Evolutionary conservation across 2,797 vertebrate genomes (phyloP), one percentile per base, ranked within the genome.

Genomic region (Amphiprion clarkii): DNA sequence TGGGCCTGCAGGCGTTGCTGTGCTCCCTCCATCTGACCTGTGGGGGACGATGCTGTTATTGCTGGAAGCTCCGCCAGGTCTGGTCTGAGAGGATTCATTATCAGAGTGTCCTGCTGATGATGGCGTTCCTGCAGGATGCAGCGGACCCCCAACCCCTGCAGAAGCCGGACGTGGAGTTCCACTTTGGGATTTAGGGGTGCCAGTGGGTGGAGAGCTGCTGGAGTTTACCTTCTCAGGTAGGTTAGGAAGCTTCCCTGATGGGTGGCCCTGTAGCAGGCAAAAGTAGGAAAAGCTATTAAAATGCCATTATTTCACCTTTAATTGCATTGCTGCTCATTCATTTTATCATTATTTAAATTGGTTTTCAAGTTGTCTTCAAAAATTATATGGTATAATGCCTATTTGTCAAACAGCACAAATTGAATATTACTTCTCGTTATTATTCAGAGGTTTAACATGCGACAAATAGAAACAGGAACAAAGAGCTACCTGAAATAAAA

Each of bases 141-240:
- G 82, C 1, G 92, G 93, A 70, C 93, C 94, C 0, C 87, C 92
- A 21, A 89, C 79, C 67, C 94, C 94, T 44, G 85, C 91, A 33
- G 94, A 94, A 82, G 95, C 21, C 83, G 97, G 69, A 87, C 84
- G 4, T 58, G 94, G 85, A 77, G 94, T 95, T 74, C 92, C 94
- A 53, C 93, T 94, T 88, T 97, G 96, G 59, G 97, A 95, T 90
- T 98, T 97, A 0, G 96, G 96, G 59, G 96, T 96, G 74, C 93
- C 95, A 39, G 90, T 94, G n/a, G 96, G 93, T 1, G 97, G 95
- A 39, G 96, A 95, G 83, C 90, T 94, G 86, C 95, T 89, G n/a
- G 96, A 95, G 75, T 89, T 94, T 27, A 96, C 87, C 6, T 96
- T 96, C 72, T 98, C 98, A 1, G 94, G 85, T n/a, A 95, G 84